Conservation (phyloP, 2,797 vertebrate genomes). For the Lophura swinhoii region DNA sequence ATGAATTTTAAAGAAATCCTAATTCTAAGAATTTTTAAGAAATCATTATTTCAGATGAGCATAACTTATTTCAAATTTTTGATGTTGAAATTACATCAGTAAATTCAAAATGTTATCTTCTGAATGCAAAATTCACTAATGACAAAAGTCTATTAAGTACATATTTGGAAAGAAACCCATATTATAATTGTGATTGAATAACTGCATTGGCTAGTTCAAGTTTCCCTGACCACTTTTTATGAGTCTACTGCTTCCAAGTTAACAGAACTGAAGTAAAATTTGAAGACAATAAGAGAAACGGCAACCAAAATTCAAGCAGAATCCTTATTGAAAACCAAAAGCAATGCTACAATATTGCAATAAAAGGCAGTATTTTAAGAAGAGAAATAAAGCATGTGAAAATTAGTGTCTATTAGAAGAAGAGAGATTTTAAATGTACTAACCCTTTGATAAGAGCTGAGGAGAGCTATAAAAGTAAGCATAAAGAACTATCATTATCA, state of each 20-base stretch:
- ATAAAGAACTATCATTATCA: not conserved
- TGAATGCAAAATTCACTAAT: not conserved
- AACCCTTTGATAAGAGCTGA: not conserved
- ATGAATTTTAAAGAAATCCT: not conserved
- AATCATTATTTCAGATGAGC: not conserved
- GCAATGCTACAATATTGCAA: not conserved
- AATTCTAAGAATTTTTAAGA: not conserved
- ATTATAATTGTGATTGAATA: not conserved
- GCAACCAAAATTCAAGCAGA: not conserved
- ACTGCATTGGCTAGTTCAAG: not conserved
- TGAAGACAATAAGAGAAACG: fast-evolving
- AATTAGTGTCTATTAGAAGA: not conserved
- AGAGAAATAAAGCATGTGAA: not conserved
- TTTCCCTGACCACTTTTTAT: not conserved
- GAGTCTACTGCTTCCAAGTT: not conserved
- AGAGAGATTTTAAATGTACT: not conserved
- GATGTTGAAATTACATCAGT: not conserved
- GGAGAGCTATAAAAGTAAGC: not conserved
- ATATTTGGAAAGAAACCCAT: not conserved
- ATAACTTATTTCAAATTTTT: not conserved
- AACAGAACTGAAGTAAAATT: not conserved
- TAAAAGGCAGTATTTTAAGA: not conserved
- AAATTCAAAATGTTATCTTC: not conserved
- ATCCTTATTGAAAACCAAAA: not conserved
- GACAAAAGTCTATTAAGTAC: not conserved